Evolutionary conservation across 2,113 vertebrate species (phyloP), one percentile per base, ranked within the genome.

Genomic region (Amblyopsis rosae): DNA sequence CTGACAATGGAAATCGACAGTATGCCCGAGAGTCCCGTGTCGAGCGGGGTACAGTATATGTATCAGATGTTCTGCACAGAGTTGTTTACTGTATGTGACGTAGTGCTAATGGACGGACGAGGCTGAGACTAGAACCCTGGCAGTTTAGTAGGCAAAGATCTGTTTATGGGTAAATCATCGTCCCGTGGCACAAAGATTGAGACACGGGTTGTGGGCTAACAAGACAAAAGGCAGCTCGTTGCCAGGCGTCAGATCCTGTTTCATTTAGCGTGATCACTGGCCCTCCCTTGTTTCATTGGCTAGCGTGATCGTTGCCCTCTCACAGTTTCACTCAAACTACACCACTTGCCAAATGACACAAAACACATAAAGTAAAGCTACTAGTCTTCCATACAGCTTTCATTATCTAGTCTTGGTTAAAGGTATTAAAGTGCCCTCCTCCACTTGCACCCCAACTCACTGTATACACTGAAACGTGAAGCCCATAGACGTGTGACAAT

Each of bases 81-180:
- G 26, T n/a, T n/a, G 26, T 26, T 26, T 26, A 26, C 26, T 26
- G 26, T 26, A 26, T 26, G 26, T 26, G 26, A 26, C 26, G 26
- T 26, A 26, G 26, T 26, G 26, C 26, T 26, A 26, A 26, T 26
- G 26, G 26, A 26, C 26, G 3, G 2, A 26, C 2, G 26, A 26
- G 17, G 17, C 11, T 58, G 17, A 58, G 17, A 26, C 26, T 26
- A 26, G 26, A 26, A 26, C 26, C 26, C 2, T 1, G 69, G 77
- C 62, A 80, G 53, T 86, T 85, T 82, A 82, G 83, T 86, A 81
- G 69, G 65, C 63, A 90, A 88, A 88, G 88, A 91, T 91, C 86
- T 85, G 90, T 89, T 72, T 82, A 68, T 60, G 80, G 76, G 84
- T 91, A 91, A 91, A 91, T 91, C 88, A 92, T 87, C 82, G 79